Evolutionary conservation across 2,888 invertebrate genomes (phyloP).

Genomic region (Epsilonema sp.): DNA sequence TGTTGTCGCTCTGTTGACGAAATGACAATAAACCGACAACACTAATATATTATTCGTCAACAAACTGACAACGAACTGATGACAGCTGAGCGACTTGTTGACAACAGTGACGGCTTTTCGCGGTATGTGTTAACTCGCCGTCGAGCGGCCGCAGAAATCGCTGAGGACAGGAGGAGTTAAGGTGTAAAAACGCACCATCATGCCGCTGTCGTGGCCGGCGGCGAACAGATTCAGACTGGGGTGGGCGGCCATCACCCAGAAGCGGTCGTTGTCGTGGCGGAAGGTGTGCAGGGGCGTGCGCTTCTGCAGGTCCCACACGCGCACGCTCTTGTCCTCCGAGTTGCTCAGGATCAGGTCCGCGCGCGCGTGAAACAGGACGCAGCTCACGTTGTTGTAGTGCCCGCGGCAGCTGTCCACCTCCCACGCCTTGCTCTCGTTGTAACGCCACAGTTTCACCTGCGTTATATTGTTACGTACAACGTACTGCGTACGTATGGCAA

Average conservation of each 20-base stretch:
- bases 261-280: slow-evolving; percentile 42
- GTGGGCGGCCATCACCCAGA: slow-evolving; percentile 89
- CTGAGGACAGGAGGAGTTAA: too few species aligned
- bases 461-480: too few species aligned
- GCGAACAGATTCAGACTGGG: slow-evolving; percentile 88
- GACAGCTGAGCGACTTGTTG: too few species aligned
- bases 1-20: too few species aligned
- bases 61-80: too few species aligned
- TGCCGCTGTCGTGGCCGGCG: slow-evolving; percentile 97
- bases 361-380: slow-evolving; percentile 84
- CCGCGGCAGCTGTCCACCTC: slow-evolving; percentile 96
- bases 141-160: too few species aligned
- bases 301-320: slow-evolving; percentile 97
- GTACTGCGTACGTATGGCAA: too few species aligned
- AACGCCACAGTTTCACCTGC: slow-evolving; percentile 72
- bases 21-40: too few species aligned
- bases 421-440: slow-evolving; percentile 54
- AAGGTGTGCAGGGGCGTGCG: slow-evolving; percentile 74
- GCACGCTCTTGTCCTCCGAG: slow-evolving; percentile 88
- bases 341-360: slow-evolving; percentile 90
- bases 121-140: too few species aligned
- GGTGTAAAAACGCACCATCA: too few species aligned
- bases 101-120: too few species aligned
- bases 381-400: slow-evolving; percentile 97
- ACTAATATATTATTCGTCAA: too few species aligned